Evolutionary conservation across 1,140 invertebrate species (phyloP).

Genomic region (Eurytemora carolleeae): DNA sequence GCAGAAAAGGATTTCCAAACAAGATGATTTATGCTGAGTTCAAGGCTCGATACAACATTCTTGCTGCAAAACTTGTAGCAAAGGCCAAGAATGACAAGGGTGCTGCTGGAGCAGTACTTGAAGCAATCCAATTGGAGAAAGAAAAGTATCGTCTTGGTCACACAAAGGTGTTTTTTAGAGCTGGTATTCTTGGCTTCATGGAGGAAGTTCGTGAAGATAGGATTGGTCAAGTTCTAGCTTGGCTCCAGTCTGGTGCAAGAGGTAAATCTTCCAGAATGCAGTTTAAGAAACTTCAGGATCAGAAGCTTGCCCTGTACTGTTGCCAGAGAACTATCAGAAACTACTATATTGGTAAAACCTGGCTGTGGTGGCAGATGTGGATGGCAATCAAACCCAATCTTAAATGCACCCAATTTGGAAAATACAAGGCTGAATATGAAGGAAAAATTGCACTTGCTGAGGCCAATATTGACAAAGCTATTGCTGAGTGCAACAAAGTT

Average conservation of each 20-base stretch:
- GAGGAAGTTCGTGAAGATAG: conserved; percentile 3
- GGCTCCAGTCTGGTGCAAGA: conserved; percentile 30
- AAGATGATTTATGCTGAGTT: conserved; percentile 6
- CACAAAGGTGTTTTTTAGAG: no score
- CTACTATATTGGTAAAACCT: conserved; percentile 92
- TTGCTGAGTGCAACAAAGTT: conserved; percentile 91
- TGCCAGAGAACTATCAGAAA: conserved; percentile 97
- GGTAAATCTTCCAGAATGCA: conserved; percentile 7
- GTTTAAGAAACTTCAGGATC: conserved; percentile 10
- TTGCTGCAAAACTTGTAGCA: conserved; percentile 35
- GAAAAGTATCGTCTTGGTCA: conserved; percentile 40
- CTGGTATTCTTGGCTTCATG: conserved; percentile 27
- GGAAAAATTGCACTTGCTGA: conserved; percentile 36
- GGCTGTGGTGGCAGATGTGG: conserved; percentile 99
- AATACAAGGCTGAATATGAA: conserved; percentile 77
- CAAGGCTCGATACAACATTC: conserved; percentile 32
- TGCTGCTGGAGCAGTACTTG: conserved; percentile 35
- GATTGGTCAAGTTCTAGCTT: conserved; percentile 28
- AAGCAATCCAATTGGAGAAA: conserved; percentile 32
- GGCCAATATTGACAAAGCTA: no score
- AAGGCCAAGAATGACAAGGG: conserved; percentile 35
- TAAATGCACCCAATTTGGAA: conserved; percentile 68
- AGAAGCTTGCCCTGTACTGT: conserved; percentile 43
- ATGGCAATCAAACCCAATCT: conserved; percentile 96
- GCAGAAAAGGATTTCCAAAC: conserved; percentile 11